Percentiles rank a stretch among this genome's conserved stretches.
Evolutionary conservation across 2,888 invertebrate species (phyloP).

Genomic region (Chaitophorus viminalis): DNA sequence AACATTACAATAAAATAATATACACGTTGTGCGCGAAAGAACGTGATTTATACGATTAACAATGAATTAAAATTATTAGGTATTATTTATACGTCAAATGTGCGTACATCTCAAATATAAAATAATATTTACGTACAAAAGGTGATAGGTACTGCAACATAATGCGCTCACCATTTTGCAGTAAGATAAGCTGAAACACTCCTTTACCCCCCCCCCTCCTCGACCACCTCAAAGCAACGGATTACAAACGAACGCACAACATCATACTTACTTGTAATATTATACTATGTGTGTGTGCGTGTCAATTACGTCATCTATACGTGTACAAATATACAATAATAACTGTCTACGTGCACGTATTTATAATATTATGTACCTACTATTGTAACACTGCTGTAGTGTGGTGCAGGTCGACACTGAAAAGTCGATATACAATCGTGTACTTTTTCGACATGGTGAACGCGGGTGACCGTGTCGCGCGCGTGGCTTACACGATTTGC

Average conservation of each 20-base stretch:
- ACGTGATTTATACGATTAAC: no score
- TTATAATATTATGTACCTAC: no score
- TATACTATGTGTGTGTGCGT: background rate
- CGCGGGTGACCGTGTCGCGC: background rate
- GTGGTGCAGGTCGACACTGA: background rate
- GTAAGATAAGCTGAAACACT: background rate
- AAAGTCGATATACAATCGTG: background rate
- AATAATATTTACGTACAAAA: background rate
- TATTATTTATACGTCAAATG: no score
- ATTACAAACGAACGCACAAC: background rate
- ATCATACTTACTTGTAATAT: no score
- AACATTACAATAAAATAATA: no score
- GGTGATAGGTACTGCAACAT: background rate
- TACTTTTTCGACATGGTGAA: background rate
- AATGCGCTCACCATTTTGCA: background rate
- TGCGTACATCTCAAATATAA: no score
- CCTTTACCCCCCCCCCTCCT: no score
- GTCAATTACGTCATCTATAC: background rate
- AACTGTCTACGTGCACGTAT: no score
- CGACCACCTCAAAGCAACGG: background rate
- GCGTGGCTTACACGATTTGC: background rate
- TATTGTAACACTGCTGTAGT: no score
- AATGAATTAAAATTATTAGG: no score
- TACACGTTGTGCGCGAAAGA: no score
- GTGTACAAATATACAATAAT: background rate